Percentiles rank a stretch among this genome's conserved stretches.
phyloP scores from a whole-genome alignment of 2,888 invertebrate genomes.

The Brachyptera risi region DNA sequence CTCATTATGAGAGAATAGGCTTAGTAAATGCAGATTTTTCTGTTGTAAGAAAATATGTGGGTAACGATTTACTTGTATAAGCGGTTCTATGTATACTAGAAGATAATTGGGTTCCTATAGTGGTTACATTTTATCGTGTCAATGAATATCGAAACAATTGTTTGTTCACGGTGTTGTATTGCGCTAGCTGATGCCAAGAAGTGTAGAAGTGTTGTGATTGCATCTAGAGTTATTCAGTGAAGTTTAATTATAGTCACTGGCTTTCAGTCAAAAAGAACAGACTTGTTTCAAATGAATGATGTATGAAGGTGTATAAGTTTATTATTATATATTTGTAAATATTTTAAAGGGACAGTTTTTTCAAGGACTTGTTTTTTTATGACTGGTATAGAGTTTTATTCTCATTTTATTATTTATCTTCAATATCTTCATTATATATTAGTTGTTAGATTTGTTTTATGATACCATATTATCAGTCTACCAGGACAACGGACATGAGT shows the following conservation, averaged over 20 bases:
- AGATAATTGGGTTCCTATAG: slow-evolving; percentile 10
- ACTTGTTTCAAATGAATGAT: too few relatives aligned
- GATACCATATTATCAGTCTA: too few relatives aligned
- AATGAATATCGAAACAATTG: not conserved
- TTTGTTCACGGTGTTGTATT: not conserved
- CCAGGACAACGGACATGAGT: too few relatives aligned
- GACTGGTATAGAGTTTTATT: too few relatives aligned
- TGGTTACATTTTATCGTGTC: not conserved
- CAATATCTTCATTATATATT: too few relatives aligned
- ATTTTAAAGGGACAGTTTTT: not conserved
- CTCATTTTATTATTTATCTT: too few relatives aligned
- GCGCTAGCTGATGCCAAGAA: not conserved
- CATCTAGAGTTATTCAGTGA: not conserved
- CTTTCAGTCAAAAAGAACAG: too few relatives aligned
- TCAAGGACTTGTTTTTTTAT: not conserved
- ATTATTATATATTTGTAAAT: not conserved
- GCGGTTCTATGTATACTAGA: not conserved
- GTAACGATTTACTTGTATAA: too few relatives aligned
- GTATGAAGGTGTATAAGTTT: not conserved
- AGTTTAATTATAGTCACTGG: not conserved
- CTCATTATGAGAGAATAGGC: too few relatives aligned
- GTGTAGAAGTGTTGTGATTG: not conserved
- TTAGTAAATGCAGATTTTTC: too few relatives aligned
- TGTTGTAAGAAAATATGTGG: too few relatives aligned
- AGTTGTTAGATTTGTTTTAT: too few relatives aligned